phyloP scores from a whole-genome alignment of 2,113 vertebrate species.

The Nothoprocta perdicaria region DNA sequence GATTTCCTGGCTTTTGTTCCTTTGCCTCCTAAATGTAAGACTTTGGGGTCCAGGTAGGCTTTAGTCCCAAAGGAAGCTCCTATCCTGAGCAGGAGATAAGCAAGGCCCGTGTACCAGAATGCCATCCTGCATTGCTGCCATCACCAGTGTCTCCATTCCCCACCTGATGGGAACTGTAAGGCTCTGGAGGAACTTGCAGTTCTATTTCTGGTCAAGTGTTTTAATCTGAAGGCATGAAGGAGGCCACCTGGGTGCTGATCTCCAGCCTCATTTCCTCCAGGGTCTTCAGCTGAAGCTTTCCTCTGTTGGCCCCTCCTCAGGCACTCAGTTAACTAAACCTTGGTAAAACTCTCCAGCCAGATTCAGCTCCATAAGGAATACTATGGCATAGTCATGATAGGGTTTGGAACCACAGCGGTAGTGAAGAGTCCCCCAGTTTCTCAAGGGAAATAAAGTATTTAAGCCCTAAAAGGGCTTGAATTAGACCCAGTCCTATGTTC shows the following conservation, averaged over 20 bases:
- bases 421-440: background rate
- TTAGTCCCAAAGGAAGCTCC: background rate
- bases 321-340: background rate
- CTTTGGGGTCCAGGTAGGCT: background rate
- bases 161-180: background rate
- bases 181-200: background rate
- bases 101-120: background rate
- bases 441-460: background rate
- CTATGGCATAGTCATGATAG: fast-evolving
- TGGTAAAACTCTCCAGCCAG: background rate
- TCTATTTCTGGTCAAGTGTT: background rate
- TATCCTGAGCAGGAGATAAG: background rate
- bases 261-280: background rate
- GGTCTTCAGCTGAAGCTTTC: background rate
- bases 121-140: background rate
- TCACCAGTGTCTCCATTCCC: background rate
- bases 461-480: background rate
- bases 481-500: background rate
- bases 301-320: background rate
- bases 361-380: background rate
- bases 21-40: background rate
- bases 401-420: background rate
- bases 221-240: background rate
- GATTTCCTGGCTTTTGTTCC: background rate
- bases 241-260: background rate